A percentile compares a stretch with the other conserved stretches of the same genome.
These are phyloP conservation scores for Saguinus midas DNA, from an alignment of 2,113 vertebrate genomes.

Conservation along the genomic window DNA sequence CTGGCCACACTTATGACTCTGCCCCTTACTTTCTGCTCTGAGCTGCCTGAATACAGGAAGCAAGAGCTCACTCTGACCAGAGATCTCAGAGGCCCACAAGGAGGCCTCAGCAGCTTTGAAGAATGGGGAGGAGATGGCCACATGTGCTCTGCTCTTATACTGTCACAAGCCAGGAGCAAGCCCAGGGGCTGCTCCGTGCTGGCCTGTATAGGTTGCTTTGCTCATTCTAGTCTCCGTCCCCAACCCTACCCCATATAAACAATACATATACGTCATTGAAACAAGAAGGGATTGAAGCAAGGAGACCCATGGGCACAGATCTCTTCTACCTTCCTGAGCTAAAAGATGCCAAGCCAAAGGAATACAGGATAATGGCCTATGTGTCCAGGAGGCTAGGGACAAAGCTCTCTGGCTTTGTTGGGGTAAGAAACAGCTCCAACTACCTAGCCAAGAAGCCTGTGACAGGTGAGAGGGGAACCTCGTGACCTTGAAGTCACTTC, in stretches of 20 bases:
- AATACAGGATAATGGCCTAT: not conserved
- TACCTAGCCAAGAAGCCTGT: not conserved
- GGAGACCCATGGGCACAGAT: not conserved
- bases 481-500: not conserved
- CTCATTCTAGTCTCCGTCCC: not conserved
- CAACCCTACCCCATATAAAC: not conserved
- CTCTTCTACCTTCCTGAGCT: not conserved
- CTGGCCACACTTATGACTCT: not conserved
- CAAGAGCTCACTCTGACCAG: not conserved
- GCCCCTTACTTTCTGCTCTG: not conserved
- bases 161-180: not conserved
- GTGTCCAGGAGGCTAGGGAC: not conserved
- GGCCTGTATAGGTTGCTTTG: not conserved
- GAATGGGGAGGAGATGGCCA: not conserved
- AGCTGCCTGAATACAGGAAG: not conserved
- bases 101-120: not conserved
- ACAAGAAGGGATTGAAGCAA: constrained; percentile 4
- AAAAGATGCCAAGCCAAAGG: not conserved
- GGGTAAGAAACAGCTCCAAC: not conserved
- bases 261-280: not conserved
- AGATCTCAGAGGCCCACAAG: not conserved
- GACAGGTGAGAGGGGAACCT: not conserved
- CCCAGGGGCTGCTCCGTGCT: not conserved
- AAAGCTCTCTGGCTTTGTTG: not conserved
- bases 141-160: not conserved